These are phyloP conservation scores for Drosophila aldrichi DNA, from an alignment of 2,888 invertebrate genomes.

Conservation along the genomic window DNA sequence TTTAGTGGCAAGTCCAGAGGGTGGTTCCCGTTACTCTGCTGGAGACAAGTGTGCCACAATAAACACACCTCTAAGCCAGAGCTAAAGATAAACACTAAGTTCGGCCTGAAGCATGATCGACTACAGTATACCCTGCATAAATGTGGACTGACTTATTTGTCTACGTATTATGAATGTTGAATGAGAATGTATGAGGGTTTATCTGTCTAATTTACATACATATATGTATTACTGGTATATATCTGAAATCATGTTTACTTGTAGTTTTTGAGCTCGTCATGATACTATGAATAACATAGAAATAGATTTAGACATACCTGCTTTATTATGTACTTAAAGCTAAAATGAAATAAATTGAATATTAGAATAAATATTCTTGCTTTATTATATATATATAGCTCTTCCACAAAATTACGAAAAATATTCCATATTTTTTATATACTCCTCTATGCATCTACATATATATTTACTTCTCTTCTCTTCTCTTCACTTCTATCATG, in stretches of 20 bases:
- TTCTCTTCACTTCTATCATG: too few species aligned
- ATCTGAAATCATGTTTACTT: too few species aligned
- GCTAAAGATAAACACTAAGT: not conserved
- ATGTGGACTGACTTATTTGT: not conserved
- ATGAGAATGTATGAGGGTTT: not conserved
- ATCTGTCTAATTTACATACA: too few species aligned
- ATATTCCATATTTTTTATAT: not conserved
- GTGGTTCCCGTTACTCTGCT: constrained; percentile 15
- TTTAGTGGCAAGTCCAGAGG: constrained; percentile 24
- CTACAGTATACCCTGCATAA: constrained; percentile 15
- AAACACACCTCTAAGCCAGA: constrained; percentile 54
- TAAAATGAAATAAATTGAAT: too few species aligned
- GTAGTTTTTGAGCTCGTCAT: too few species aligned
- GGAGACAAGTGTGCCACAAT: constrained; percentile 52
- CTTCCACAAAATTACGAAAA: not conserved
- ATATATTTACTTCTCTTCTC: too few species aligned
- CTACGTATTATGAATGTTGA: not conserved
- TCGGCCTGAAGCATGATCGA: not conserved
- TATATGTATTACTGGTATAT: too few species aligned
- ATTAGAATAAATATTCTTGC: too few species aligned
- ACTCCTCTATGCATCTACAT: not conserved
- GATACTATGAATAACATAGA: too few species aligned
- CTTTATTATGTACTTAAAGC: too few species aligned
- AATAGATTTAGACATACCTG: too few species aligned
- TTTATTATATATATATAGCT: too few species aligned